Conservation (phyloP, 2,113 vertebrate genomes). For the Macrotus californicus region DNA sequence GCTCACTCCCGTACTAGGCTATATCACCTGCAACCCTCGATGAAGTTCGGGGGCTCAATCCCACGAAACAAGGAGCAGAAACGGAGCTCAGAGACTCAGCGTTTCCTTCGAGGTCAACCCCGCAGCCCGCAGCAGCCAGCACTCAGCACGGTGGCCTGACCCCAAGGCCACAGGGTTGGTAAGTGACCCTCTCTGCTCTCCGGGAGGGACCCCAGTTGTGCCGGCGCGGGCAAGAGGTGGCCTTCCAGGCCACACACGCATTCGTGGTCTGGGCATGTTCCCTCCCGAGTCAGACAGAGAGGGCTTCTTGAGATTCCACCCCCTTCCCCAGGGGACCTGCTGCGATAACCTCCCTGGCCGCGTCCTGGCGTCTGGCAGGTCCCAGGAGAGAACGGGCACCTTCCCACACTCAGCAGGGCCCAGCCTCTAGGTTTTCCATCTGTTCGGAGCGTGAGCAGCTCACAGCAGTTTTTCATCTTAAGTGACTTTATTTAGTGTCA, state of each 20-base stretch:
- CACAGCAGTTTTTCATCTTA: neutral
- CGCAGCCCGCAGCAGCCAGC: neutral
- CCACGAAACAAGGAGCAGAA: neutral
- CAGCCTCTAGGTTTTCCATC: neutral
- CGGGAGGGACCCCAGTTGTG: neutral
- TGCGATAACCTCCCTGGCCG: accelerated
- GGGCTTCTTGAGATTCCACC: neutral
- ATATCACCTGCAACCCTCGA: accelerated
- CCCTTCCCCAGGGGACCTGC: neutral
- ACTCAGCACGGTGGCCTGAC: accelerated
- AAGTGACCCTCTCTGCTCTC: neutral
- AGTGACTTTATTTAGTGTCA: conserved; percentile 18
- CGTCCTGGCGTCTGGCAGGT: neutral
- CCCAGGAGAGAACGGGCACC: neutral
- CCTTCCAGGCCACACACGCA: neutral
- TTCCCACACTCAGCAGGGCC: neutral
- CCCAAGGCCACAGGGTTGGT: neutral
- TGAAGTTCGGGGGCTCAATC: neutral
- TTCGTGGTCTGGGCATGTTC: accelerated
- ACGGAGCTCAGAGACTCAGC: accelerated
- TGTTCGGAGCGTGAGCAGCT: neutral
- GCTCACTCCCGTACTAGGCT: accelerated
- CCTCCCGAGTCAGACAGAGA: accelerated
- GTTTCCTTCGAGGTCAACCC: neutral
- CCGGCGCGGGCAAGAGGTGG: neutral